Percentiles rank a stretch among this genome's conserved stretches.
These are phyloP conservation scores for Ammodytes marinus DNA, from an alignment of 2,113 vertebrate genomes.

Conservation along the genomic window DNA sequence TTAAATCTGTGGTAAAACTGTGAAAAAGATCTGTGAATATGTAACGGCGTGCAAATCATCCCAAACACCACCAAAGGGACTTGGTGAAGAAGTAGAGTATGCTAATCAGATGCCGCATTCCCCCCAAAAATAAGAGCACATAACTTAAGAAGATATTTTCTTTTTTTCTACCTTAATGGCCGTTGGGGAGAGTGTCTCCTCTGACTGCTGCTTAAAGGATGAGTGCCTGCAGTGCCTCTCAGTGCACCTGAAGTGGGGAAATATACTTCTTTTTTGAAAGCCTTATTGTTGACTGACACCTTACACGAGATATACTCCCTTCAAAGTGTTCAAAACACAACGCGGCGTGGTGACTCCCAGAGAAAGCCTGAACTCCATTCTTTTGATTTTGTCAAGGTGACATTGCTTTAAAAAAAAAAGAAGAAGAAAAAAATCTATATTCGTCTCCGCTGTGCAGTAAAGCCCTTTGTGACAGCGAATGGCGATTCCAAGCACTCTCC, in stretches of 20 bases:
- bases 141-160: conserved; percentile 53
- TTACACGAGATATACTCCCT: conserved; percentile 47
- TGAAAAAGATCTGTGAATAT: conserved; percentile 30
- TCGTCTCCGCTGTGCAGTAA: conserved; percentile 45
- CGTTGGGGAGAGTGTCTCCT: conserved; percentile 57
- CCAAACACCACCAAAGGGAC: conserved; percentile 55
- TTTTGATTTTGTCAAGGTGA: conserved; percentile 73
- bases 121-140: conserved; percentile 61
- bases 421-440: conserved; percentile 25
- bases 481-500: conserved; percentile 61
- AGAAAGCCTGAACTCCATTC: conserved; percentile 49
- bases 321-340: conserved; percentile 55
- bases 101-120: conserved; percentile 59
- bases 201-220: conserved; percentile 53
- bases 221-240: conserved; percentile 30
- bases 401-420: conserved; percentile 41
- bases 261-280: conserved; percentile 27
- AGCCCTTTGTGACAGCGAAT: conserved; percentile 56
- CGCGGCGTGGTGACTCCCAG: conserved; percentile 1
- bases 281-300: conserved; percentile 50
- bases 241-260: conserved; percentile 41
- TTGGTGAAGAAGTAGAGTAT: conserved; percentile 47
- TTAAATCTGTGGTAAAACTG: conserved; percentile 28
- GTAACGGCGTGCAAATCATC: conserved; percentile 46
- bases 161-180: conserved; percentile 65